Conservation (phyloP, 2,888 invertebrate genomes). For the Pollenia angustigena region DNA sequence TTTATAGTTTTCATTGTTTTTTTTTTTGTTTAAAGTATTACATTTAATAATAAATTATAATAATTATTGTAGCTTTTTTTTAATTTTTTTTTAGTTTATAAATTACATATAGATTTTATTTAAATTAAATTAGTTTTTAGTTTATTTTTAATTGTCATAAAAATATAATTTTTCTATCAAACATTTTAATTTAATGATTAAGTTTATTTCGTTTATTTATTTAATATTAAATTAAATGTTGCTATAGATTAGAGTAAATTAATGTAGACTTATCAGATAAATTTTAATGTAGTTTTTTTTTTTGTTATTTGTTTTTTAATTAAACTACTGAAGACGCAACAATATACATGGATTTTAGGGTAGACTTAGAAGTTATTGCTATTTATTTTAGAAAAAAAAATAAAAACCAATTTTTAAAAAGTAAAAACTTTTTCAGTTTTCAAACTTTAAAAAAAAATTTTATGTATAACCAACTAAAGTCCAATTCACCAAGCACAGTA, state of each 20-base stretch:
- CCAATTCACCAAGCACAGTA: too few species aligned
- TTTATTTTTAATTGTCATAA: constrained; percentile 37
- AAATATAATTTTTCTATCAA: constrained; percentile 69
- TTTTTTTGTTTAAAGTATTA: constrained; percentile 74
- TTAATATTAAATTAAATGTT: constrained; percentile 27
- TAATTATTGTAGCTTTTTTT: constrained; percentile 71
- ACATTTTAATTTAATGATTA: constrained; percentile 61
- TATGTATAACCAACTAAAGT: too few species aligned
- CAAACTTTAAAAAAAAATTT: too few species aligned
- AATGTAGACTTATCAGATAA: constrained; percentile 35
- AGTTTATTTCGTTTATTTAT: constrained; percentile 6
- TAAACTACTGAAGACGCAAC: constrained; percentile 56
- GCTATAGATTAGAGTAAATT: not conserved
- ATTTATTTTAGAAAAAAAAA: not conserved
- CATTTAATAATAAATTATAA: constrained; percentile 73
- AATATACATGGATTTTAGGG: constrained; percentile 7
- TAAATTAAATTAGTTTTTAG: constrained; percentile 34
- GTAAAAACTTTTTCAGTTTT: too few species aligned
- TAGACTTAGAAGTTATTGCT: not conserved
- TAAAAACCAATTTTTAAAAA: not conserved
- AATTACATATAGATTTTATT: constrained; percentile 72
- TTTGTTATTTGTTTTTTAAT: constrained; percentile 1
- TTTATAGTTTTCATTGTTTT: constrained; percentile 68
- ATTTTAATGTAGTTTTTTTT: not conserved
- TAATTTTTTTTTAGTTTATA: constrained; percentile 60